A percentile compares a stretch with the other conserved stretches of the same genome.
Conservation (phyloP, 2,113 vertebrate genomes). For the Anoplopoma fimbria region DNA sequence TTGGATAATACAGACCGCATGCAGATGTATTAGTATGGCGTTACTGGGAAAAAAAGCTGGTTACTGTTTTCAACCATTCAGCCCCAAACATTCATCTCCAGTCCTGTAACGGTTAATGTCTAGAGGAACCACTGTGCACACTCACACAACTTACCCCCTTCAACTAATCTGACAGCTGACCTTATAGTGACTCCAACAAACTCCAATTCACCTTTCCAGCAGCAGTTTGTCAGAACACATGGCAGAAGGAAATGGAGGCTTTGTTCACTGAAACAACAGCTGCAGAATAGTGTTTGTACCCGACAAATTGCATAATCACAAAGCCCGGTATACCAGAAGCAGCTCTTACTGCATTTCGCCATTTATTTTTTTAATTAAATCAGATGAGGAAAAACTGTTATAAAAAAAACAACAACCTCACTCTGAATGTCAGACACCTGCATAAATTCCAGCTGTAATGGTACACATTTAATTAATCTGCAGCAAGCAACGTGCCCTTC, state of each 20-base stretch:
- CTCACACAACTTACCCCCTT: neutral
- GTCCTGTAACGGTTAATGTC: neutral
- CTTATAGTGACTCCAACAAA: conserved; percentile 35
- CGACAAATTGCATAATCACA: conserved; percentile 28
- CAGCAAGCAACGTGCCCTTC: neutral
- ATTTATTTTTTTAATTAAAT: conserved; percentile 10
- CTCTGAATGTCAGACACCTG: conserved; percentile 49
- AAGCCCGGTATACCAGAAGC: neutral
- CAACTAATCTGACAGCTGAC: conserved; percentile 59
- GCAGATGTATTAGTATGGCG: neutral
- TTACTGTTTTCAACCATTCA: neutral
- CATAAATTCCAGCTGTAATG: conserved; percentile 23
- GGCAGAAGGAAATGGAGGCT: conserved; percentile 14
- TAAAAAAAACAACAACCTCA: too few relatives aligned
- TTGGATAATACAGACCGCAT: too few relatives aligned
- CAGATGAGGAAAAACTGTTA: conserved; percentile 18
- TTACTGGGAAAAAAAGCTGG: neutral
- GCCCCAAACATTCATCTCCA: neutral
- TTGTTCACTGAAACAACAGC: conserved; percentile 32
- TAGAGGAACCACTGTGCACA: neutral
- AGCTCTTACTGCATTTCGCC: conserved; percentile 8
- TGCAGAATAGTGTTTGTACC: conserved; percentile 1
- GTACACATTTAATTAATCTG: conserved; percentile 61
- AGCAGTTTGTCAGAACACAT: conserved; percentile 16
- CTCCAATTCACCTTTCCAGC: conserved; percentile 26